phyloP scores from a whole-genome alignment of 2,113 vertebrate genomes.

The Dasypus novemcinctus region DNA sequence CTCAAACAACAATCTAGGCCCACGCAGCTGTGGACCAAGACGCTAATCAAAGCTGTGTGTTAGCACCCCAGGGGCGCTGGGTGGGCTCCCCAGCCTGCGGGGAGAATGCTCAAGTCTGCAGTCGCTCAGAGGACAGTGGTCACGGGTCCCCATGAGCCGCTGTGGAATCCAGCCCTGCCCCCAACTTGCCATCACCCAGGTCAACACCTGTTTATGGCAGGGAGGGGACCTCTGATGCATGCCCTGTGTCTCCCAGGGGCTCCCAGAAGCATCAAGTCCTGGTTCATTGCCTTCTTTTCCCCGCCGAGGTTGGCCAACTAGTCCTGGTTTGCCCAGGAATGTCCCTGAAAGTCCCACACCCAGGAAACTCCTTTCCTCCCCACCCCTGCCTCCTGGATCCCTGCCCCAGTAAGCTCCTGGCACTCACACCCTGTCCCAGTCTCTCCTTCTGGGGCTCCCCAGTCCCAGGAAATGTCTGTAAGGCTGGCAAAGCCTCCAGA shows the following conservation, averaged over 20 bases:
- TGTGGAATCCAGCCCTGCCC: too few relatives aligned
- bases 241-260: not conserved
- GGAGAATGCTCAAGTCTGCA: not conserved
- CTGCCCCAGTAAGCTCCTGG: not conserved
- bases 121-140: not conserved
- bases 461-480: not conserved
- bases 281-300: not conserved
- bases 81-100: not conserved
- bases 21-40: accelerated
- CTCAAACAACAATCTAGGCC: not conserved
- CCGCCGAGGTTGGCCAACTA: not conserved
- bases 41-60: accelerated
- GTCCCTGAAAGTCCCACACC: not conserved
- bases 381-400: not conserved
- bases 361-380: not conserved
- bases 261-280: not conserved
- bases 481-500: too few relatives aligned
- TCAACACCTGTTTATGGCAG: too few relatives aligned
- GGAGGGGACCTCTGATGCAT: not conserved
- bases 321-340: too few relatives aligned
- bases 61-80: not conserved
- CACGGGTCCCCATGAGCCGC: not conserved
- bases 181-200: too few relatives aligned
- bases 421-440: not conserved
- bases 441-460: not conserved